Base-by-base conservation (phyloP, 2,113 vertebrate genomes). In the Hippocampus abdominalis region DNA sequence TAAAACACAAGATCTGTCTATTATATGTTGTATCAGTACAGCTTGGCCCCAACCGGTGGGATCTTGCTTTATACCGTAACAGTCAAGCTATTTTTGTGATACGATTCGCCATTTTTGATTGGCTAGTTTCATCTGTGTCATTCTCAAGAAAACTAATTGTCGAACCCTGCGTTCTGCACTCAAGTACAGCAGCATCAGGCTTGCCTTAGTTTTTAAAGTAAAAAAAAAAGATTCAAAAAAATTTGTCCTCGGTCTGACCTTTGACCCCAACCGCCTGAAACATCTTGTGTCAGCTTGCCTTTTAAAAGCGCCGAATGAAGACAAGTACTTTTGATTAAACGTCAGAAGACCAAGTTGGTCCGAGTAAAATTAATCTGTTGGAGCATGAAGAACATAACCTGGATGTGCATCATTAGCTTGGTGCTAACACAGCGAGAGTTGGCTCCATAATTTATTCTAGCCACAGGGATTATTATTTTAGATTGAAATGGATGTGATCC, bases 401-500 rank as follows among this genome's bases (percentile, higher is more conserved):
- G 40, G 63, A 46, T 12, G 42, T 46, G 76, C 72, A 70, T 84
- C 77, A 82, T 88, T 87, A 88, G 73, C 46, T 70, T 36, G 68
- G 69, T 78, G 75, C 73, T 79, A 89, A 82, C 78, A 75, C 78
- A 83, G 44, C 49, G 60, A 70, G 53, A 70, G 70, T 72, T 13
- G 46, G 29, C 80, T 78, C 69, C 73, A 75, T 88, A 85, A 90
- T 87, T 84, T 79, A 90, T 89, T 81, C 76, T 70, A 83, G 84
- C 85, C 78, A 87, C 67, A 10, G 76, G 69, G 72, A 74, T 77
- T 75, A 88, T 88, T 77, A 84, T 89, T 87, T 84, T 63, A 83
- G 81, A 89, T 81, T 86, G 76, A 89, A 87, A 89, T 81, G 73
- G 81, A 89, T 83, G 81, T 83, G 80, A 74, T 88, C 70, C 79